Evolutionary conservation across 2,113 vertebrate genomes (phyloP).

Genomic region (Ictalurus punctatus): DNA sequence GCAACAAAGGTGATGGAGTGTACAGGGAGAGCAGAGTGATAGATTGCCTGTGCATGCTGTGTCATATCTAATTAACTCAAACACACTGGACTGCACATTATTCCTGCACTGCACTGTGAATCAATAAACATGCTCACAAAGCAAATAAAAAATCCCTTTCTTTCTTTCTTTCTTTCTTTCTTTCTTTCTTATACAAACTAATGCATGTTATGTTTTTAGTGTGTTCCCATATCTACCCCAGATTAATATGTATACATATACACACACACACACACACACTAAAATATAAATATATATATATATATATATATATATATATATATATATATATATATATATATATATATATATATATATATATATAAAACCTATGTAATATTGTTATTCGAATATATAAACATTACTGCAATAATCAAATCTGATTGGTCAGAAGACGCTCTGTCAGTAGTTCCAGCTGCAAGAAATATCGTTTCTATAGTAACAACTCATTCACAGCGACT

Average conservation of each 20-base stretch:
- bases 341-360: too few species aligned
- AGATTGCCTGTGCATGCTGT: slow-evolving; percentile 90
- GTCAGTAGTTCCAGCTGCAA: neutral
- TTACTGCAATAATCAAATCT: neutral
- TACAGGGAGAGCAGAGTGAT: slow-evolving; percentile 83
- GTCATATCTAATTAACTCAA: slow-evolving; percentile 98
- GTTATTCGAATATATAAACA: neutral
- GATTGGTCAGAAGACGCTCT: neutral
- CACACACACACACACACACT: neutral
- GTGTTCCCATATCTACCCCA: neutral
- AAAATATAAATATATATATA: too few species aligned
- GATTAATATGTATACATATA: neutral
- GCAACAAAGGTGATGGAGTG: slow-evolving; percentile 83
- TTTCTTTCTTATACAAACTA: slow-evolving; percentile 51
- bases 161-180: slow-evolving; percentile 8
- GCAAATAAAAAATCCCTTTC: slow-evolving; percentile 67
- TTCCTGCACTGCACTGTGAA: slow-evolving; percentile 87
- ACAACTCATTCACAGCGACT: neutral
- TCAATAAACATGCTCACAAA: slow-evolving; percentile 88
- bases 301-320: too few species aligned
- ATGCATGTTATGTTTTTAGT: neutral
- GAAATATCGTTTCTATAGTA: neutral
- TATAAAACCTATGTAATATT: neutral
- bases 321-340: too few species aligned
- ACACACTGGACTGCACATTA: slow-evolving; percentile 89